A percentile compares a stretch with the other conserved stretches of the same genome.
Conservation (phyloP, 2,113 vertebrate genomes). For the Oenanthe melanoleuca region DNA sequence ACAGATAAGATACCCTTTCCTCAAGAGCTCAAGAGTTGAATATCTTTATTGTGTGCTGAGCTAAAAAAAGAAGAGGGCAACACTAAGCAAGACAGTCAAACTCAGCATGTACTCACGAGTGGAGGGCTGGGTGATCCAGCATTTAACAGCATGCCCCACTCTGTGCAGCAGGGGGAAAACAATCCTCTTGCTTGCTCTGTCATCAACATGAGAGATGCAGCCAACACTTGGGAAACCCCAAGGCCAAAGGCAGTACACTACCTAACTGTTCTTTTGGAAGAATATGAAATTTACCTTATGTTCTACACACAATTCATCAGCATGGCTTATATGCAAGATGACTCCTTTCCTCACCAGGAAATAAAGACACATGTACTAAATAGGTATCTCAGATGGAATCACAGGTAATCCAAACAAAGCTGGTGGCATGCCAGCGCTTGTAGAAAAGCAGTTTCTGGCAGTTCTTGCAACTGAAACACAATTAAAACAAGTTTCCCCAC, state of each 20-base stretch:
- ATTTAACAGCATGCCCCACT: accelerated
- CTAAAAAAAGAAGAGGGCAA: background rate
- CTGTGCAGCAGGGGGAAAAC: background rate
- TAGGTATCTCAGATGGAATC: background rate
- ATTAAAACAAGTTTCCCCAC: background rate
- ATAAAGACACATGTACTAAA: background rate
- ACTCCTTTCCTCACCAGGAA: background rate
- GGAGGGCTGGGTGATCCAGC: background rate
- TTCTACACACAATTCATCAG: background rate
- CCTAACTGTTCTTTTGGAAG: background rate
- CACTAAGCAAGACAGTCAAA: background rate
- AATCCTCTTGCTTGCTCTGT: background rate
- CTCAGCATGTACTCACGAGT: no score
- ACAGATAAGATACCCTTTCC: background rate
- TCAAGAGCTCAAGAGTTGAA: background rate
- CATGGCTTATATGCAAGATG: background rate
- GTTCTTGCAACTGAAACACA: background rate
- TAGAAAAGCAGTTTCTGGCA: background rate
- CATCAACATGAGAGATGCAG: background rate
- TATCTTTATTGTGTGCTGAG: background rate
- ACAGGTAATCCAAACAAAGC: background rate
- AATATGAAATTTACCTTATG: no score
- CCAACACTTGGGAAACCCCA: background rate
- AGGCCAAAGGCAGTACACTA: background rate
- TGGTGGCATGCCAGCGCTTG: accelerated